Percentiles rank a stretch among this genome's conserved stretches.
Conservation (phyloP, 1,140 invertebrate species). For the Oscheius sp. region DNA sequence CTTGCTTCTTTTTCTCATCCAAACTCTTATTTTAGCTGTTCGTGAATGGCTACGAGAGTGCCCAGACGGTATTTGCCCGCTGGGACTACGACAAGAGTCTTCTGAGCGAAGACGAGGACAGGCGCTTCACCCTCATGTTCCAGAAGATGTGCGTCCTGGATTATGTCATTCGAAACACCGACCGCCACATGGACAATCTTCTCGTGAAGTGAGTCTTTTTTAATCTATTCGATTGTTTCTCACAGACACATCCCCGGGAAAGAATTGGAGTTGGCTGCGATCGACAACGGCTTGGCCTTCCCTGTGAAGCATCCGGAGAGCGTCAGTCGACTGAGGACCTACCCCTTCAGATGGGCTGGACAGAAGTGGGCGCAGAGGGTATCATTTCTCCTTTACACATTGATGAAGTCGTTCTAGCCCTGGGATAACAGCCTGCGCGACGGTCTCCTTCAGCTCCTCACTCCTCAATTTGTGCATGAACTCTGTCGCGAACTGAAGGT, state of each 20-base stretch:
- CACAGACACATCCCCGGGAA: constrained; percentile 50
- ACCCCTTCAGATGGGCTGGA: constrained; percentile 49
- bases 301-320: constrained; percentile 53
- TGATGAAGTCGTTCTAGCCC: constrained; percentile 23
- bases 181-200: constrained; percentile 54
- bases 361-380: constrained; percentile 43
- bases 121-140: constrained; percentile 37
- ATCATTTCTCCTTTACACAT: neutral
- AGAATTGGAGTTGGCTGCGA: constrained; percentile 49
- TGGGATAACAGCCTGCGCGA: constrained; percentile 41
- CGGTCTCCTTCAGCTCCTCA: constrained; percentile 40
- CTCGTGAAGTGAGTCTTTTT: constrained; percentile 45
- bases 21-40: constrained; percentile 53
- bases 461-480: constrained; percentile 46
- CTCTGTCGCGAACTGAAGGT: constrained; percentile 48
- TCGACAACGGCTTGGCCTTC: constrained; percentile 57
- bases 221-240: neutral
- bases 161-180: constrained; percentile 54
- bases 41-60: constrained; percentile 48
- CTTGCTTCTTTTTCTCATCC: neutral
- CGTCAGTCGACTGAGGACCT: constrained; percentile 46
- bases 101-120: constrained; percentile 39
- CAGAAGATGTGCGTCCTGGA: constrained; percentile 53
- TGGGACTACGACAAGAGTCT: constrained; percentile 46
- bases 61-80: constrained; percentile 43